Percentiles rank a stretch among this genome's conserved stretches.
phyloP scores from a whole-genome alignment of 2,797 vertebrate genomes.

The Acipenser transmontanus region DNA sequence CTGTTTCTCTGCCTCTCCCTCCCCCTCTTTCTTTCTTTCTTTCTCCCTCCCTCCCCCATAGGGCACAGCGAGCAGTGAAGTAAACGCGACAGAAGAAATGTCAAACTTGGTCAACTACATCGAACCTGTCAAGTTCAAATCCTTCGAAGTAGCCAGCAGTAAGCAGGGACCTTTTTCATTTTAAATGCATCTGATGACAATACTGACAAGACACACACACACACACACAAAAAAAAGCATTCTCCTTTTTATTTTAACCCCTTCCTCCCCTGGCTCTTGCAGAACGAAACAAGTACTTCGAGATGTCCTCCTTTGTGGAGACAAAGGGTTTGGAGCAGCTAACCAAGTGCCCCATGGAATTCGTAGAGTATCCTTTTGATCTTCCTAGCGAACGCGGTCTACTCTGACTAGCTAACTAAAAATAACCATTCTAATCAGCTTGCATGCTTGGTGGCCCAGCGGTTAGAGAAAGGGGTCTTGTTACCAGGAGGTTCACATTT shows the following conservation, averaged over 20 bases:
- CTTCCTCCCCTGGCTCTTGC: slow-evolving; percentile 12
- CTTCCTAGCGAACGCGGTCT: not conserved
- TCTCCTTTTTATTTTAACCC: no score
- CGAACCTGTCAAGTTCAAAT: slow-evolving; percentile 87
- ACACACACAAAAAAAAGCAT: no score
- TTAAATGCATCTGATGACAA: not conserved
- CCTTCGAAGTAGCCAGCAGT: slow-evolving; percentile 73
- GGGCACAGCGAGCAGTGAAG: slow-evolving; percentile 86
- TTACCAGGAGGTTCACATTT: accelerated
- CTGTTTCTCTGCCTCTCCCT: not conserved
- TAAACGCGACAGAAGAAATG: slow-evolving; percentile 86
- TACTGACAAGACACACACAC: no score
- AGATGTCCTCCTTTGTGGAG: slow-evolving; percentile 91
- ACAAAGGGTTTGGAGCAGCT: slow-evolving; percentile 84
- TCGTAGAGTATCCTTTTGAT: slow-evolving; percentile 80
- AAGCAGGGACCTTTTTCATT: slow-evolving; percentile 38
- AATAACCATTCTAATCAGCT: no score
- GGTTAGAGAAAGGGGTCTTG: not conserved
- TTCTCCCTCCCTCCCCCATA: slow-evolving; percentile 28
- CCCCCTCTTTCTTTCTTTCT: slow-evolving; percentile 1
- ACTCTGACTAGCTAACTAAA: no score
- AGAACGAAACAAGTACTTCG: slow-evolving; percentile 78
- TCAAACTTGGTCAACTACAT: slow-evolving; percentile 85
- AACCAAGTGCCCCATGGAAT: slow-evolving; percentile 75
- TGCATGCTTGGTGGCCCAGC: accelerated